Conservation (phyloP, 2,797 vertebrate genomes). For the Parotocinclus haroldoi region DNA sequence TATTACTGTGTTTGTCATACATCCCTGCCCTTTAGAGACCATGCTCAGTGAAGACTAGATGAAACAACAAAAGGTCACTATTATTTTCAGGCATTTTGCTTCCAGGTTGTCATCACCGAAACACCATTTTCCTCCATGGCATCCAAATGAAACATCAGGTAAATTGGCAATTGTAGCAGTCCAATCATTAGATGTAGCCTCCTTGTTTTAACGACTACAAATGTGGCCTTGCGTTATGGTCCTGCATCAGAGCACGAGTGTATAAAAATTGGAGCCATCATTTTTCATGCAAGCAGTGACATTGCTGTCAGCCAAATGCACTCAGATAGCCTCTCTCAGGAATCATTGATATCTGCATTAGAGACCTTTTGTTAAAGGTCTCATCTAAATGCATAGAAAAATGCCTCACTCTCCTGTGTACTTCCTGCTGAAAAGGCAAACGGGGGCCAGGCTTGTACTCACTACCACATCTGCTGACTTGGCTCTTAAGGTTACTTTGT, state of each 20-base stretch:
- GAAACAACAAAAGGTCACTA: slow-evolving; percentile 64
- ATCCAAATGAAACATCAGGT: slow-evolving; percentile 61
- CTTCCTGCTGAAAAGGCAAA: slow-evolving; percentile 55
- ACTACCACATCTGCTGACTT: slow-evolving; percentile 69
- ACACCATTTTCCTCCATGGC: slow-evolving; percentile 51
- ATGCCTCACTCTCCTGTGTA: slow-evolving; percentile 63
- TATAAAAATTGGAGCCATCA: slow-evolving; percentile 78
- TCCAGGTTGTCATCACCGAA: slow-evolving; percentile 59
- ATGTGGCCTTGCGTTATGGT: slow-evolving; percentile 22
- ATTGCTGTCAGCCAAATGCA: slow-evolving; percentile 76
- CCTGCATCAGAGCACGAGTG: slow-evolving; percentile 55
- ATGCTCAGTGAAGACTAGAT: slow-evolving; percentile 60
- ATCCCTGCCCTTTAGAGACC: slow-evolving; percentile 52
- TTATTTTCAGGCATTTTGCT: slow-evolving; percentile 57
- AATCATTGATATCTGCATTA: slow-evolving; percentile 82
- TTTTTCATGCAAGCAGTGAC: slow-evolving; percentile 78
- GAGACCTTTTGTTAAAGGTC: slow-evolving; percentile 81
- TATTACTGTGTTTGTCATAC: slow-evolving; percentile 59
- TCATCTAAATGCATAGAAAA: slow-evolving; percentile 86
- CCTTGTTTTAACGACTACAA: slow-evolving; percentile 63
- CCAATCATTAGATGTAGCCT: slow-evolving; percentile 61
- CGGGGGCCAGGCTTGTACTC: slow-evolving; percentile 38
- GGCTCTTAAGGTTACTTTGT: slow-evolving; percentile 73
- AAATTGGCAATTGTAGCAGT: slow-evolving; percentile 69
- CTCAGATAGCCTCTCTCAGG: slow-evolving; percentile 71